phyloP scores from a whole-genome alignment of 2,888 invertebrate species.

The Thera obeliscata region DNA sequence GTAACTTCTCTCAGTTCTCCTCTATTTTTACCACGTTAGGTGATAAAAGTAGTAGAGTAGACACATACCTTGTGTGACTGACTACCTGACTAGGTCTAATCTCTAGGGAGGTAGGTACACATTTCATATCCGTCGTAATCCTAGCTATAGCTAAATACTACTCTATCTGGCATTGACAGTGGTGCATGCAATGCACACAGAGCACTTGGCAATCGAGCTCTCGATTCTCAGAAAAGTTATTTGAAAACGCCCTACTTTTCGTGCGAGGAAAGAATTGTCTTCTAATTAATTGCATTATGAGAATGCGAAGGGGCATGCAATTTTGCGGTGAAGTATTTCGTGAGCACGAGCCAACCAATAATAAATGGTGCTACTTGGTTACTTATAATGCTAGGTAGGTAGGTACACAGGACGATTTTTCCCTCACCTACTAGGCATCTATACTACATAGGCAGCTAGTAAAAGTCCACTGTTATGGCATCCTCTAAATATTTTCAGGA shows the following conservation, averaged over 20 bases:
- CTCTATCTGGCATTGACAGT: slow-evolving; percentile 74
- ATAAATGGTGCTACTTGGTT: no score
- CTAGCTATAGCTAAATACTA: not conserved
- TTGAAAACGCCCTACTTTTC: slow-evolving; percentile 78
- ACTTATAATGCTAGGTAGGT: no score
- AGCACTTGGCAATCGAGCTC: slow-evolving; percentile 68
- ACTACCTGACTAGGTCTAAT: slow-evolving; percentile 15
- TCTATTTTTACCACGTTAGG: no score
- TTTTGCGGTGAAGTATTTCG: not conserved
- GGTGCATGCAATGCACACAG: slow-evolving; percentile 45
- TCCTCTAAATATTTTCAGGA: no score
- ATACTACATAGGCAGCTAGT: no score
- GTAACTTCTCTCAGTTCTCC: no score
- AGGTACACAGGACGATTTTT: no score
- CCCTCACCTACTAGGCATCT: no score
- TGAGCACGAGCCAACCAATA: not conserved
- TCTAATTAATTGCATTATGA: slow-evolving; percentile 49
- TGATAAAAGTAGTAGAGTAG: no score
- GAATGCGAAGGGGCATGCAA: not conserved
- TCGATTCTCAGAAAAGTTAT: slow-evolving; percentile 78
- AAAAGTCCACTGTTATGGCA: no score
- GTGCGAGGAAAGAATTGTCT: slow-evolving; percentile 62
- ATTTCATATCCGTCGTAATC: not conserved
- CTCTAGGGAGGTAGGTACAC: not conserved
- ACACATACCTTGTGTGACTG: slow-evolving; percentile 9